Evolutionary conservation across 1,140 invertebrate genomes (phyloP).

Genomic region (Colletes latitarsis): DNA sequence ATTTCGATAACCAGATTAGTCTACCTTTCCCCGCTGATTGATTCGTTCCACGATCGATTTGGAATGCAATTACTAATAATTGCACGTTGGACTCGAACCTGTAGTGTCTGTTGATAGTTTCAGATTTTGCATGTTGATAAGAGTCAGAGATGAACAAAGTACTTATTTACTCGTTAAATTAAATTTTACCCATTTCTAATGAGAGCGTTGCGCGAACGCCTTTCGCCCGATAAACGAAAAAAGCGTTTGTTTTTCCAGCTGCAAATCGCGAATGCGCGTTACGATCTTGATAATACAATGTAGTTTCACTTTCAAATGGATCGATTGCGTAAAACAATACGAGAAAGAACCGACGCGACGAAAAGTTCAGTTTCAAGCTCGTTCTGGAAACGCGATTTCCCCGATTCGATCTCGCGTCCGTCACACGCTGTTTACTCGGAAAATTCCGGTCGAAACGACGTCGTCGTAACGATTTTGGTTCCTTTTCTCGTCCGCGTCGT

Average conservation of each 20-base stretch:
- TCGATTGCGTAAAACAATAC: not conserved
- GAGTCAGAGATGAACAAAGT: no score
- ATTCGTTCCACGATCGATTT: not conserved
- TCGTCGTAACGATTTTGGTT: not conserved
- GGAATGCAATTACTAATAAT: not conserved
- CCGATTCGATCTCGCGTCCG: not conserved
- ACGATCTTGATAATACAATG: not conserved
- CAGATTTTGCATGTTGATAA: no score
- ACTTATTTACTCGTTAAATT: no score
- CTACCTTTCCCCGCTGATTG: not conserved
- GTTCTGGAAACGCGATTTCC: not conserved
- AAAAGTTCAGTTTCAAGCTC: not conserved
- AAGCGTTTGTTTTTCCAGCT: not conserved
- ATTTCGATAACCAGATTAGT: no score
- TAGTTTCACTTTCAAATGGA: not conserved
- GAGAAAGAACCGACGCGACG: not conserved
- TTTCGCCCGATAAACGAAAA: not conserved
- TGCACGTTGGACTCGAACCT: not conserved
- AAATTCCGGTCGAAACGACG: constrained; percentile 4
- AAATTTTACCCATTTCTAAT: not conserved
- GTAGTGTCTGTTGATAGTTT: not conserved
- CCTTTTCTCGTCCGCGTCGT: not conserved
- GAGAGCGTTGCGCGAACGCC: not conserved
- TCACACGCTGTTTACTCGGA: not conserved
- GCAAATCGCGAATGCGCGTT: not conserved